phyloP scores from a whole-genome alignment of 2,888 invertebrate genomes.

The Julus scanicus region DNA sequence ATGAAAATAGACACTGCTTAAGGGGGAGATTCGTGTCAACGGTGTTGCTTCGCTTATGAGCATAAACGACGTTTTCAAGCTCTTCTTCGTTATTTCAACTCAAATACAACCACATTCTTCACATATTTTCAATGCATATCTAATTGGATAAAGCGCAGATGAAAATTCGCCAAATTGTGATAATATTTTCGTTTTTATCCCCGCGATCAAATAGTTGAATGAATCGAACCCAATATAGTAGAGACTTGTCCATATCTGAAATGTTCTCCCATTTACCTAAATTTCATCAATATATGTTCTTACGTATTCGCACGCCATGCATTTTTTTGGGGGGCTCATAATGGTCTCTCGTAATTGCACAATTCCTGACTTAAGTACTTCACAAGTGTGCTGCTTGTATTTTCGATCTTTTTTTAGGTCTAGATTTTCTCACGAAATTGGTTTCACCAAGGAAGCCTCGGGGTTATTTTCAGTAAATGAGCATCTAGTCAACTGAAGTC shows the following conservation, averaged over 20 bases:
- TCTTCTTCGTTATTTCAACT: background rate
- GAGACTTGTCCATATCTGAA: too few species aligned
- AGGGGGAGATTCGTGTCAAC: conserved; percentile 3
- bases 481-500: background rate
- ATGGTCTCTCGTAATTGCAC: background rate
- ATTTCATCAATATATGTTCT: too few species aligned
- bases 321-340: background rate
- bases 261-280: too few species aligned
- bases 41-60: background rate
- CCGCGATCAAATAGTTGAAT: background rate
- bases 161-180: background rate
- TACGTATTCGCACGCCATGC: too few species aligned
- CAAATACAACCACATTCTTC: background rate
- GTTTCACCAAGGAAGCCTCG: background rate
- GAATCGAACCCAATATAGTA: background rate
- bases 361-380: background rate
- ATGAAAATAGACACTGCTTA: conserved; percentile 1
- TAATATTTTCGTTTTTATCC: background rate
- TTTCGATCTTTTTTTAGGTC: background rate
- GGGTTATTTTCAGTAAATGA: background rate
- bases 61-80: background rate
- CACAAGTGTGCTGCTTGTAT: background rate
- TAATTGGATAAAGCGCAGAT: background rate
- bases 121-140: background rate
- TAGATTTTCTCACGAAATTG: background rate